These are phyloP conservation scores for Sphaerodactylus townsendi DNA, from an alignment of 2,113 vertebrate genomes.

Conservation along the genomic window DNA sequence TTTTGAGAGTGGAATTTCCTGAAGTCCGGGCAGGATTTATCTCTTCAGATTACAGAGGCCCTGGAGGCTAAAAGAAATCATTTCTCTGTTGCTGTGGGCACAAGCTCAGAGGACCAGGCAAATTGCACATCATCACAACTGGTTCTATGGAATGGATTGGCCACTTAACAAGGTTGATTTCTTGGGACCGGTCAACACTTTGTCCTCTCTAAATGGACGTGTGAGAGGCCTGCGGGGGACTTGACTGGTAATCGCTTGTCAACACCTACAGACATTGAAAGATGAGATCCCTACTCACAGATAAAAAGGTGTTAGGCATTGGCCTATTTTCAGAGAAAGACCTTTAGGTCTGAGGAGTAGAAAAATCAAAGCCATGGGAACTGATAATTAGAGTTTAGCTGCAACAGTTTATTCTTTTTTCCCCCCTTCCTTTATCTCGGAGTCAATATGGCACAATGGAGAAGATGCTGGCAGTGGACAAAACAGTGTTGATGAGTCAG, in stretches of 20 bases:
- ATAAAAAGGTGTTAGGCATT: background rate
- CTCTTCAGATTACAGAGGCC: background rate
- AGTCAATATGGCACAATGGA: too few relatives aligned
- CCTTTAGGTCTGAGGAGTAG: background rate
- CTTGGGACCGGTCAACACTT: background rate
- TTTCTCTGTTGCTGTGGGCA: background rate
- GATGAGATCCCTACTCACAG: background rate
- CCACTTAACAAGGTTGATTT: background rate
- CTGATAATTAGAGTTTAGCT: background rate
- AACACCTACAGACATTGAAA: slow-evolving; percentile 4
- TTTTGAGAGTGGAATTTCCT: background rate
- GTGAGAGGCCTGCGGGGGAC: background rate
- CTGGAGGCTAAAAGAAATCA: background rate
- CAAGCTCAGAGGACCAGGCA: background rate
- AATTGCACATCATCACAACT: background rate
- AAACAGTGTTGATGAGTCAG: too few relatives aligned
- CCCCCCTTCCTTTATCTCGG: background rate
- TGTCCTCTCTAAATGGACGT: background rate
- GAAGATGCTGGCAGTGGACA: too few relatives aligned
- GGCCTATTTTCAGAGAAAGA: background rate
- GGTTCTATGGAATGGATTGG: background rate
- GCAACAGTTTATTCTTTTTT: background rate
- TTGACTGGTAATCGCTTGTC: slow-evolving; percentile 7
- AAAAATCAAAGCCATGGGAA: background rate
- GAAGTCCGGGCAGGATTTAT: background rate